These are phyloP conservation scores for Oreotrochilus melanogaster DNA, from an alignment of 2,113 vertebrate genomes.

Conservation along the genomic window DNA sequence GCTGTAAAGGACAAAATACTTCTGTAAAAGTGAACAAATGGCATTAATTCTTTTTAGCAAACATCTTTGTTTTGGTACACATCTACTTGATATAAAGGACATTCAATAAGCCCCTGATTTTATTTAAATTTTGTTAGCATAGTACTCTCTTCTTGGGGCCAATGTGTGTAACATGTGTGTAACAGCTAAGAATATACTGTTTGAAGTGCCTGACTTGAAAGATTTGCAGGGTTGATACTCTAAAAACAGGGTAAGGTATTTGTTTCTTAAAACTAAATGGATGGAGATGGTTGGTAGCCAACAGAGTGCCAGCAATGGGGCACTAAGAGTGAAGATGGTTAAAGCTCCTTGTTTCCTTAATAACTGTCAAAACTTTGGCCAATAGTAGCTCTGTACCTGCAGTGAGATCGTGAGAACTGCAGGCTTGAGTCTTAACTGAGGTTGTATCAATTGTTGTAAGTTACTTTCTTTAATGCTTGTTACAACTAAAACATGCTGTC, in stretches of 20 bases:
- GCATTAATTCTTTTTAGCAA: constrained; percentile 74
- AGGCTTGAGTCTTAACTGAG: constrained; percentile 54
- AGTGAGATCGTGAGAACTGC: constrained; percentile 47
- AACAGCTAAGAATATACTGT: constrained; percentile 62
- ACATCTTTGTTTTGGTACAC: constrained; percentile 76
- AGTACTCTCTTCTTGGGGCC: constrained; percentile 52
- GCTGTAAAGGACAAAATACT: constrained; percentile 75
- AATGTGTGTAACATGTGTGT: constrained; percentile 56
- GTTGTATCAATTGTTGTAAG: constrained; percentile 54
- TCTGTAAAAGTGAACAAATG: constrained; percentile 71
- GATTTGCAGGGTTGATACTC: constrained; percentile 68
- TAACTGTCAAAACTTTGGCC: constrained; percentile 56
- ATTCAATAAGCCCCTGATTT: constrained; percentile 55
- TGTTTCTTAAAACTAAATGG: constrained; percentile 68
- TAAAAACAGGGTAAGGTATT: constrained; percentile 66
- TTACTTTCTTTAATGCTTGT: neutral
- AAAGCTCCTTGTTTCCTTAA: constrained; percentile 63
- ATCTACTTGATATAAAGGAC: constrained; percentile 65
- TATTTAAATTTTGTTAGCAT: constrained; percentile 66
- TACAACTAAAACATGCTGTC: constrained; percentile 41
- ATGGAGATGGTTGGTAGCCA: constrained; percentile 72
- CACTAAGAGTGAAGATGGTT: constrained; percentile 64
- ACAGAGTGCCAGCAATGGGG: constrained; percentile 70
- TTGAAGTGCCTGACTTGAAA: constrained; percentile 74
- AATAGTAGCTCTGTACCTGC: constrained; percentile 58